Evolutionary conservation across 2,888 invertebrate species (phyloP), one percentile per base, ranked within the genome.

Genomic region (Drosophila aldrichi): DNA sequence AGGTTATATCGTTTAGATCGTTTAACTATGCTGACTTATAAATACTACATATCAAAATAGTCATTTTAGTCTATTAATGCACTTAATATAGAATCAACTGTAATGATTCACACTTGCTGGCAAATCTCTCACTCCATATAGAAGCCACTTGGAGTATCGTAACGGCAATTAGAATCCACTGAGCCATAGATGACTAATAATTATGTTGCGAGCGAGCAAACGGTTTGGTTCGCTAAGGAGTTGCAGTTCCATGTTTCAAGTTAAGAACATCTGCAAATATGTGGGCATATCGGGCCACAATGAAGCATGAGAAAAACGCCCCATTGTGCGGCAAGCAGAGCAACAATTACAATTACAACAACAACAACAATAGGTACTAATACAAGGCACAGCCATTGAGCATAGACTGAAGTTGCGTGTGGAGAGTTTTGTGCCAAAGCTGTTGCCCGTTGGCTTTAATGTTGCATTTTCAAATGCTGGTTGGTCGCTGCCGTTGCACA

Each of bases 391-490:
- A 54, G 44, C 43, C 69, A 61, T 69, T 69, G 70, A 68, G 57
- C 51, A 59, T 68, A 56, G 70, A 18, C 60, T 48, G 44, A 66
- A 58, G 76, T 79, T 86, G 83, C 87, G 87, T 84, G 84, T 74
- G 79, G 70, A 78, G 81, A 74, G 70, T 74, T 49, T 12, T 79
- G 77, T 81, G 83, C 78, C 79, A 85, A 79, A 86, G 81, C 74
- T 77, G 86, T 76, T 79, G 69, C 74, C 79, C 68, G 83, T 86
- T 86, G 81, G 81, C 86, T 86, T 84, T 76, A 74, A 86, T 87
- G 84, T 87, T 85, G 84, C 84, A 85, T 87, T 85, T 84, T 85
- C 84, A 85, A 85, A 85, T 85, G 84, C 84, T 85, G 84, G 84
- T 85, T 85, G 84, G 84, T 83, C 54, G 86, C 58, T 68, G 77